phyloP scores from a whole-genome alignment of 2,888 invertebrate species.

The Euproctis similis region DNA sequence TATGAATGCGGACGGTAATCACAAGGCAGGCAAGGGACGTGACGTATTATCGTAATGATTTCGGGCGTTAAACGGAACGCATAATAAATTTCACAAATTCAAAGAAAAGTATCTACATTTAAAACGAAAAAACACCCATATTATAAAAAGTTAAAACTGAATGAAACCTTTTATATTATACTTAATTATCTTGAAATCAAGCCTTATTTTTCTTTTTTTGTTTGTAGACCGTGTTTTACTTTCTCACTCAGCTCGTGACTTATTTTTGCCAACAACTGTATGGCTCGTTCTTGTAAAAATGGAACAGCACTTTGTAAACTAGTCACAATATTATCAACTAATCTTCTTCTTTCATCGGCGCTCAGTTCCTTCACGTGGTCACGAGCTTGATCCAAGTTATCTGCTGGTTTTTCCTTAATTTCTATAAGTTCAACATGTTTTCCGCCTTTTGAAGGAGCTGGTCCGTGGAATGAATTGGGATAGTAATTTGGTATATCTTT shows the following conservation, averaged over 20 bases:
- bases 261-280: neutral
- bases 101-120: too few relatives aligned
- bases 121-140: too few relatives aligned
- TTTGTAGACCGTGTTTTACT: neutral
- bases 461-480: constrained; percentile 95
- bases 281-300: neutral
- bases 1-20: too few relatives aligned
- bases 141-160: too few relatives aligned
- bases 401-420: constrained; percentile 81
- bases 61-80: too few relatives aligned
- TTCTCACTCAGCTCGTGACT: neutral
- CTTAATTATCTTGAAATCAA: too few relatives aligned
- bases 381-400: constrained; percentile 90
- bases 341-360: constrained; percentile 80
- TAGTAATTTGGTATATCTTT: constrained; percentile 93
- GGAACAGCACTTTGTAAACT: neutral
- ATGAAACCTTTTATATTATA: too few relatives aligned
- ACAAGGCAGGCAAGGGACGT: too few relatives aligned
- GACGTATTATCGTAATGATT: too few relatives aligned
- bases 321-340: constrained; percentile 82
- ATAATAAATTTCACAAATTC: too few relatives aligned
- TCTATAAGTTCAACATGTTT: constrained; percentile 69
- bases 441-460: constrained; percentile 79
- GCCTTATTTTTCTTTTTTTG: too few relatives aligned
- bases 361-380: constrained; percentile 82